Percentiles rank a stretch among this genome's conserved stretches.
These are phyloP conservation scores for Trogon melanurus DNA, from an alignment of 2,113 vertebrate species.

Conservation along the genomic window DNA sequence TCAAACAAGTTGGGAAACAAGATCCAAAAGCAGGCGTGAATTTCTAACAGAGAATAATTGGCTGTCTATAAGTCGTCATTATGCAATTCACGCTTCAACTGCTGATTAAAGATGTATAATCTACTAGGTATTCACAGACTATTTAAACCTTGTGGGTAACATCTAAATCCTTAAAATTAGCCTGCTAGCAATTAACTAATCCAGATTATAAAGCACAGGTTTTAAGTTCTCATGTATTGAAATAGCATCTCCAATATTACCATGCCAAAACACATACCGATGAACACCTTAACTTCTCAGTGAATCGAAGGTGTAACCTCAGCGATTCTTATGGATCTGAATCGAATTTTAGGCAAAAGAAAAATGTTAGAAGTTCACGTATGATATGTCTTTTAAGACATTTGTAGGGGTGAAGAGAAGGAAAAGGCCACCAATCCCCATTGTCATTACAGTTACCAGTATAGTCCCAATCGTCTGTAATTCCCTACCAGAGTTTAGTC, in stretches of 20 bases:
- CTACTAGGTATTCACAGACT: not conserved
- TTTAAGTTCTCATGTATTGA: not conserved
- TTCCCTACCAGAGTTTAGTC: not conserved
- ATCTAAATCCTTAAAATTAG: not conserved
- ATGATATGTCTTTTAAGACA: not conserved
- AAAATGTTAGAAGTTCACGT: not conserved
- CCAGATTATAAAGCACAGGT: not conserved
- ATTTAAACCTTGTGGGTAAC: not conserved
- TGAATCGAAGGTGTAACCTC: not conserved
- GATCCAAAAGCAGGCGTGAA: not conserved
- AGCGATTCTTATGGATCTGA: rapidly evolving
- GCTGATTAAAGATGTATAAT: not conserved
- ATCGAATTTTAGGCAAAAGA: not conserved
- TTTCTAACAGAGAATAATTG: not conserved
- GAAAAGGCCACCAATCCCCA: not conserved
- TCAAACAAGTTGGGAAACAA: not conserved
- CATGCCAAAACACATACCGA: not conserved
- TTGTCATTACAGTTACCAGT: not conserved
- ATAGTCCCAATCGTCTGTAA: not conserved
- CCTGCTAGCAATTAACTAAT: not conserved
- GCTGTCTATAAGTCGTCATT: not conserved
- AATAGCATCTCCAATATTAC: not conserved
- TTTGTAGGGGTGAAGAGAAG: not conserved
- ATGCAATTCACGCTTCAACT: not conserved
- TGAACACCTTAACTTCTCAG: not conserved